These are phyloP conservation scores for Agonum fuliginosum DNA, from an alignment of 2,888 invertebrate genomes.

Conservation along the genomic window DNA sequence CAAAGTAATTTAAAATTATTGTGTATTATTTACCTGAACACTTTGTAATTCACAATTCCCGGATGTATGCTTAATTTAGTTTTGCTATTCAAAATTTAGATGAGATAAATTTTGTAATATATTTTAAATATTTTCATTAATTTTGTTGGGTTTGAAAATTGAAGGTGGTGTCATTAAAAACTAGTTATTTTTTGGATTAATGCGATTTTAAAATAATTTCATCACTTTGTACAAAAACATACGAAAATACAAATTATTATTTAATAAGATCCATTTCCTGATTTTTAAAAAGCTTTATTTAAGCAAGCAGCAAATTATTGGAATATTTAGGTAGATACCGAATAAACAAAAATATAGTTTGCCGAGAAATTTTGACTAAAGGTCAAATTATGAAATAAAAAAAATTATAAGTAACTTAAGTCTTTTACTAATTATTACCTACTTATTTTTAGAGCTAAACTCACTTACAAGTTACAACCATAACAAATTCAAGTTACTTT, in stretches of 20 bases:
- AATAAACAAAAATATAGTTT: too few relatives aligned
- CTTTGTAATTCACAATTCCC: conserved; percentile 18
- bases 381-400: too few relatives aligned
- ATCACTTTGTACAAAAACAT: too few relatives aligned
- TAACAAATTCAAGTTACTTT: too few relatives aligned
- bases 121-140: conserved; percentile 38
- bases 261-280: neutral
- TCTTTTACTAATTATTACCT: too few relatives aligned
- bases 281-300: too few relatives aligned
- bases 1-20: conserved; percentile 43
- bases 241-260: neutral
- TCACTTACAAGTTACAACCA: too few relatives aligned
- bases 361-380: too few relatives aligned
- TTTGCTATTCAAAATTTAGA: conserved; percentile 25
- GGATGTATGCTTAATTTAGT: conserved; percentile 38
- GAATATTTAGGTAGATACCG: too few relatives aligned
- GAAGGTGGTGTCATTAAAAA: conserved; percentile 1
- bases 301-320: too few relatives aligned
- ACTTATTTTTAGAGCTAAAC: too few relatives aligned
- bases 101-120: conserved; percentile 3
- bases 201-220: conserved; percentile 12
- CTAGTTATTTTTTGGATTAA: conserved; percentile 7
- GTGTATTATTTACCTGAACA: conserved; percentile 28
- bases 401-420: too few relatives aligned
- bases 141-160: conserved; percentile 1